A percentile compares a stretch with the other conserved stretches of the same genome.
Conservation (phyloP, 2,113 vertebrate genomes). For the Apeltes quadracus region DNA sequence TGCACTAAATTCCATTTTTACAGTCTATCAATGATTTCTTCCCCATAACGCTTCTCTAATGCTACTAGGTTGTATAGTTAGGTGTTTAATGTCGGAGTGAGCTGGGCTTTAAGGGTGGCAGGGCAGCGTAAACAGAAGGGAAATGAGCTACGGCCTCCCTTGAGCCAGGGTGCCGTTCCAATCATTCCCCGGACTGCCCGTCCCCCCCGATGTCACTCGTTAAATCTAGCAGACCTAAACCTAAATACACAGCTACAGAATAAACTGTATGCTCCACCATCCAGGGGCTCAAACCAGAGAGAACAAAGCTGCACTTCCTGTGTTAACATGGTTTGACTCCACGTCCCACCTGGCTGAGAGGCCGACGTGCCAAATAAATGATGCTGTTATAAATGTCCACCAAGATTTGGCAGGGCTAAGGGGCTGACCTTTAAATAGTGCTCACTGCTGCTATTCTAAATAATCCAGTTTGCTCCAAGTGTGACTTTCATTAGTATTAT, state of each 20-base stretch:
- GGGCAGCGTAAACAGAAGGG: slow-evolving; percentile 47
- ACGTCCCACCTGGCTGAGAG: slow-evolving; percentile 35
- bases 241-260: slow-evolving; percentile 67
- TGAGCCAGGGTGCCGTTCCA: slow-evolving; percentile 23
- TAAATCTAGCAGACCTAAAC: slow-evolving; percentile 75
- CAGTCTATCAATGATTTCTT: background rate
- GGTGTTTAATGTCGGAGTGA: slow-evolving; percentile 1
- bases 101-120: slow-evolving; percentile 12
- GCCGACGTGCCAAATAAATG: slow-evolving; percentile 6
- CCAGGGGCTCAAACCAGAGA: slow-evolving; percentile 24
- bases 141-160: slow-evolving; percentile 46
- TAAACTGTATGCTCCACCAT: slow-evolving; percentile 49
- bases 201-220: slow-evolving; percentile 51
- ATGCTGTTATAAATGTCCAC: slow-evolving; percentile 37
- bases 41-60: slow-evolving; percentile 16
- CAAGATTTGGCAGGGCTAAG: slow-evolving; percentile 16
- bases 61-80: background rate
- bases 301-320: slow-evolving; percentile 25
- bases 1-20: background rate
- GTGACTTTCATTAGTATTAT: background rate
- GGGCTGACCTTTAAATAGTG: slow-evolving; percentile 32
- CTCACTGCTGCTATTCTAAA: slow-evolving; percentile 34
- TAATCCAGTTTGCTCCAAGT: slow-evolving; percentile 20
- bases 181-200: slow-evolving; percentile 39
- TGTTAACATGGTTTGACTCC: slow-evolving; percentile 16